Percentiles rank a stretch among this genome's conserved stretches.
Conservation (phyloP, 1,140 invertebrate genomes). For the Monomorium pharaonis region DNA sequence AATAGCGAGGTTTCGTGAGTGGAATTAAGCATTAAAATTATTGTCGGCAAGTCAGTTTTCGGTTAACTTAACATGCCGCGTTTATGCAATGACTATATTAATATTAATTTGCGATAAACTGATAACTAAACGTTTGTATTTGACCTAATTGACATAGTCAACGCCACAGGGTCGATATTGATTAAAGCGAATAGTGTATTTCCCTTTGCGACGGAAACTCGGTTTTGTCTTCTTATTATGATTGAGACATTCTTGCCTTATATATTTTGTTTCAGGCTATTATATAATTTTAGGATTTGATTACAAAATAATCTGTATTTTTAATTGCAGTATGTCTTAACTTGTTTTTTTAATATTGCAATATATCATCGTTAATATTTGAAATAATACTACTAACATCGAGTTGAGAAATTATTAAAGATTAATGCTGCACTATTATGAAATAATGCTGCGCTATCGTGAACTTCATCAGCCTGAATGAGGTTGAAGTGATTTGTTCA, state of each 20-base stretch:
- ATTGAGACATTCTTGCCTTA: not conserved
- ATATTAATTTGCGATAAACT: constrained; percentile 35
- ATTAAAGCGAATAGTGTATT: constrained; percentile 1
- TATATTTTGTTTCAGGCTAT: not conserved
- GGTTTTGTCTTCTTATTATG: not conserved
- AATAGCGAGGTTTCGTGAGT: not conserved
- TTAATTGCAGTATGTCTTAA: not conserved
- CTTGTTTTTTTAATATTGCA: not conserved
- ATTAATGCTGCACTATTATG: not conserved
- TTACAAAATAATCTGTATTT: not conserved
- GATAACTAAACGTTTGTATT: constrained; percentile 18
- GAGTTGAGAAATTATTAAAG: not conserved
- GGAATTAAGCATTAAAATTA: constrained; percentile 53
- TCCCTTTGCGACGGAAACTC: not conserved
- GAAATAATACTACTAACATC: constrained; percentile 8
- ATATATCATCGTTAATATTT: not conserved
- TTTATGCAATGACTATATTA: constrained; percentile 44
- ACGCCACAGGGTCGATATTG: not conserved
- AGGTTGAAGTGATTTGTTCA: constrained; percentile 20
- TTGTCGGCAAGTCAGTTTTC: not conserved
- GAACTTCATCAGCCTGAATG: not conserved
- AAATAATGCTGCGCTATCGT: not conserved
- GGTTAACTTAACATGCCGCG: constrained; percentile 12
- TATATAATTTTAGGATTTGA: not conserved
- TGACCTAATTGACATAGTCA: constrained; percentile 11